Conservation (phyloP, 2,888 invertebrate genomes). For the Drosophila robusta region DNA sequence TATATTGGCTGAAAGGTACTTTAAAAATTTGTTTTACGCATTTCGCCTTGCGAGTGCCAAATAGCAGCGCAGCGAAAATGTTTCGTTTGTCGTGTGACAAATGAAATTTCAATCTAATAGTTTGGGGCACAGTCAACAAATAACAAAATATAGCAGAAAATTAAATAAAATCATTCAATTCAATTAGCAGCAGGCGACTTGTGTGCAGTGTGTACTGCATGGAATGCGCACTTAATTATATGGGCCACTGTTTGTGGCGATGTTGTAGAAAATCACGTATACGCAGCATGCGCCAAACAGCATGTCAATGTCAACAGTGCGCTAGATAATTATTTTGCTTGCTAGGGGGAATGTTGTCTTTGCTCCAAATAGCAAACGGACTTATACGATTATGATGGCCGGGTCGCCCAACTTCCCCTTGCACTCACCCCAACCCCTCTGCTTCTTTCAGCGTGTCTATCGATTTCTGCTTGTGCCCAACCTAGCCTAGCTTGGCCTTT, state of each 20-base stretch:
- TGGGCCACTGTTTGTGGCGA: conserved; percentile 7
- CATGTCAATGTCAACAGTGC: conserved; percentile 72
- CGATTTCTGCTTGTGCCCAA: conserved; percentile 14
- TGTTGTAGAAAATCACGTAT: conserved; percentile 61
- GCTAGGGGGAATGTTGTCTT: conserved; percentile 36
- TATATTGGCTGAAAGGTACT: conserved; percentile 2
- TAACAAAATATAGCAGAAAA: conserved; percentile 19
- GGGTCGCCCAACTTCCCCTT: conserved; percentile 7
- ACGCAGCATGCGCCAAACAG: conserved; percentile 56
- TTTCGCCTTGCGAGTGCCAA: conserved; percentile 13
- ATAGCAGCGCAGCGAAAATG: conserved; percentile 16
- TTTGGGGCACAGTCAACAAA: conserved; percentile 1
- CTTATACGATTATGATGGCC: conserved; percentile 63
- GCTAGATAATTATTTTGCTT: conserved; percentile 65
- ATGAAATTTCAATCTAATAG: conserved; percentile 38
- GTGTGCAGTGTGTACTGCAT: conserved; percentile 1
- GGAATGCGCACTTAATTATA: conserved; percentile 19
- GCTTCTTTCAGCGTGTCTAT: conserved; percentile 18
- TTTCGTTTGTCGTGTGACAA: conserved; percentile 43
- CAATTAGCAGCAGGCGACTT: conserved; percentile 61
- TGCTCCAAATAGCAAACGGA: conserved; percentile 71
- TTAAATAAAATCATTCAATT: conserved; percentile 62
- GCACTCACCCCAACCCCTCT: neutral
- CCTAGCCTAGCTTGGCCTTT: conserved; percentile 28
- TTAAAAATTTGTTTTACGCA: conserved; percentile 10